phyloP scores from a whole-genome alignment of 2,888 invertebrate genomes.

The Tipula lateralis region DNA sequence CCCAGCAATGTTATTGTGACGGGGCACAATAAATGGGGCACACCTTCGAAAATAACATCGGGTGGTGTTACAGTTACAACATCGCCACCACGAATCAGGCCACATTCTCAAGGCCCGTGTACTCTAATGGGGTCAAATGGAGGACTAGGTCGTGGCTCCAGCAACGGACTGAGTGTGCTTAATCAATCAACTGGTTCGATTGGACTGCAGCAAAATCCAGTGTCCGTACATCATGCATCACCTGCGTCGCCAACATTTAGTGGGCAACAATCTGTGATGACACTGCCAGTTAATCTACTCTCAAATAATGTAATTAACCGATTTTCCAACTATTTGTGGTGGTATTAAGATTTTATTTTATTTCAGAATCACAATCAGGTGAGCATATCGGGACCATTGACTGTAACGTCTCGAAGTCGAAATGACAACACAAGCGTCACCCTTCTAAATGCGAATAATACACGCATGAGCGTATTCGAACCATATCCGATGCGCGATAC shows the following conservation, averaged over 20 bases:
- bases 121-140: conserved; percentile 46
- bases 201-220: conserved; percentile 45
- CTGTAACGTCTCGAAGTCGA: conserved; percentile 59
- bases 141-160: conserved; percentile 47
- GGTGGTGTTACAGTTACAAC: conserved; percentile 62
- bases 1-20: conserved; percentile 52
- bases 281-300: conserved; percentile 44
- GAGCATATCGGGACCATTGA: conserved; percentile 58
- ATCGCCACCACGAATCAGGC: conserved; percentile 52
- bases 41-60: conserved; percentile 50
- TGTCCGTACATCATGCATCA: conserved; percentile 49
- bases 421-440: conserved; percentile 75
- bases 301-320: conserved; percentile 34
- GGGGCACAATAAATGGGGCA: conserved; percentile 52
- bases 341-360: background rate
- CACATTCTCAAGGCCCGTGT: conserved; percentile 54
- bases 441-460: conserved; percentile 57
- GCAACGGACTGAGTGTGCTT: conserved; percentile 42
- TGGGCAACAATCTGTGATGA: conserved; percentile 49
- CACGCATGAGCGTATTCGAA: conserved; percentile 77
- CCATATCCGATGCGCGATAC: conserved; percentile 88
- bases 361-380: conserved; percentile 46
- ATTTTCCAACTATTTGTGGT: no score
- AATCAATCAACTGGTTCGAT: conserved; percentile 49
- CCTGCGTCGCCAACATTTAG: conserved; percentile 46